Evolutionary conservation across 2,888 invertebrate species (phyloP).

Genomic region (Phortica okadai): DNA sequence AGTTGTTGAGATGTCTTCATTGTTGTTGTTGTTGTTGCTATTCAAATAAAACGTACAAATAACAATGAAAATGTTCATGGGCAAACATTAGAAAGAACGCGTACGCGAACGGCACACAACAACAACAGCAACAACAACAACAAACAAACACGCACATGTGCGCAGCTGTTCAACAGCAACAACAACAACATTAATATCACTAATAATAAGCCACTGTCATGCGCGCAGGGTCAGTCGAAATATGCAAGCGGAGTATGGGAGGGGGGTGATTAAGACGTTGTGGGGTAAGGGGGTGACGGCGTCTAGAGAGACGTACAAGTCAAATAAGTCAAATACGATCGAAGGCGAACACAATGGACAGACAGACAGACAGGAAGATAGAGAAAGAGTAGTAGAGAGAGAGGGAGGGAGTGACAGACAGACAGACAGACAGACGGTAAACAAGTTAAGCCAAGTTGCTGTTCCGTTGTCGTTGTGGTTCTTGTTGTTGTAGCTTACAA

Average conservation of each 20-base stretch:
- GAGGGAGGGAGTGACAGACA: background rate
- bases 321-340: too few relatives aligned
- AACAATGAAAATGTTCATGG: conserved; percentile 4
- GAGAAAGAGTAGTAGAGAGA: background rate
- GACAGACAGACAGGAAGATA: too few relatives aligned
- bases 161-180: conserved; percentile 25
- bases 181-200: background rate
- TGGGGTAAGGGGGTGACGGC: too few relatives aligned
- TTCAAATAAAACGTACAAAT: conserved; percentile 10
- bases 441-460: background rate
- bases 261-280: too few relatives aligned
- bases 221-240: conserved; percentile 11
- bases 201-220: conserved; percentile 8
- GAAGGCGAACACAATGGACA: too few relatives aligned
- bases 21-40: background rate
- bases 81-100: conserved; percentile 16
- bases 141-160: conserved; percentile 11
- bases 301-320: too few relatives aligned
- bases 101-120: background rate
- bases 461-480: conserved; percentile 11
- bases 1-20: background rate
- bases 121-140: background rate
- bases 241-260: too few relatives aligned
- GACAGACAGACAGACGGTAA: background rate
- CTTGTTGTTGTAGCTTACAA: background rate